Percentiles rank a stretch among this genome's conserved stretches.
Evolutionary conservation across 2,888 invertebrate species (phyloP).

Genomic region (Thecophora atra): DNA sequence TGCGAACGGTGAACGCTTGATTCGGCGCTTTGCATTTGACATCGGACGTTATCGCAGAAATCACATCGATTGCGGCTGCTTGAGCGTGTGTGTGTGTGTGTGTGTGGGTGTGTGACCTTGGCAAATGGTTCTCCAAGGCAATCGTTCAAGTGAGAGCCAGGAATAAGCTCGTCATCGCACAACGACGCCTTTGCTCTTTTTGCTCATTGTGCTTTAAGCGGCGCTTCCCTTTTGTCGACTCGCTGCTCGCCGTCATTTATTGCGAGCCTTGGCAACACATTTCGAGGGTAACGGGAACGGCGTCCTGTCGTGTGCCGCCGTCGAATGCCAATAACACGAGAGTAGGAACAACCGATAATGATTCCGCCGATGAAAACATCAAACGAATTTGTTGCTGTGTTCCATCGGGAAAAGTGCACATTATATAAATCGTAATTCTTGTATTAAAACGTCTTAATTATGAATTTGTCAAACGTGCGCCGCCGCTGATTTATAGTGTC

Average conservation of each 20-base stretch:
- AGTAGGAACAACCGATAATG: constrained; percentile 24
- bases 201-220: constrained; percentile 2
- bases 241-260: background rate
- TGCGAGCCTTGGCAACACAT: background rate
- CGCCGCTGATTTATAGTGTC: constrained; percentile 19
- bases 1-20: background rate
- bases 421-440: constrained; percentile 29
- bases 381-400: constrained; percentile 22
- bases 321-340: background rate
- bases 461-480: constrained; percentile 21
- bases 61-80: background rate
- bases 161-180: background rate
- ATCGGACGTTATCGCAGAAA: constrained; percentile 15
- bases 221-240: background rate
- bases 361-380: constrained; percentile 2
- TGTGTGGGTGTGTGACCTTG: background rate
- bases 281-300: constrained; percentile 6
- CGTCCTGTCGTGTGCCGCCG: constrained; percentile 27
- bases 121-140: constrained; percentile 10
- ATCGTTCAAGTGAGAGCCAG: background rate
- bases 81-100: background rate
- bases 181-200: constrained; percentile 23
- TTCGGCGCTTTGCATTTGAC: constrained; percentile 14
- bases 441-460: constrained; percentile 29
- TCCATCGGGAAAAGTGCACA: constrained; percentile 20